Conservation (phyloP, 2,113 vertebrate genomes). For the Seriola aureovittata region DNA sequence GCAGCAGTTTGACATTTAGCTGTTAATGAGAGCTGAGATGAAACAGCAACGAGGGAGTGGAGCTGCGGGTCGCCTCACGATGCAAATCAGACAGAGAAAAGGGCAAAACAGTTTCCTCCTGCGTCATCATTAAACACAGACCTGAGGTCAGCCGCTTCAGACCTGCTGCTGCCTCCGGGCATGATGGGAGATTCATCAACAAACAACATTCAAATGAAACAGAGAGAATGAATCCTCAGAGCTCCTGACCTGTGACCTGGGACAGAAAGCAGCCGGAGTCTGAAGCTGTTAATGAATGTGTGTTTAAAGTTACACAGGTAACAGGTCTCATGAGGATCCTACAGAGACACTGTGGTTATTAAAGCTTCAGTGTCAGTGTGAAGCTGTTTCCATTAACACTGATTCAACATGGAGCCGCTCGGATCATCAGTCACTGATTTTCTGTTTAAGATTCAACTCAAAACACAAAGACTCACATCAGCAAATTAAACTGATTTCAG, state of each 20-base stretch:
- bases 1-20: conserved; percentile 57
- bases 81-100: conserved; percentile 56
- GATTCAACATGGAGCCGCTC: no score
- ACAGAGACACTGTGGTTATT: no score
- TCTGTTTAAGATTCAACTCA: no score
- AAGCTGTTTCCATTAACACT: no score
- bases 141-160: background rate
- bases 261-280: conserved; percentile 20
- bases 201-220: background rate
- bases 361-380: no score
- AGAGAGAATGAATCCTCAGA: background rate
- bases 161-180: background rate
- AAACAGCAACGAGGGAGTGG: conserved; percentile 31
- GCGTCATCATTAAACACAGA: conserved; percentile 39
- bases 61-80: conserved; percentile 33
- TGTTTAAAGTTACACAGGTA: background rate
- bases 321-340: background rate
- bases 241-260: conserved; percentile 27
- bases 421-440: no score
- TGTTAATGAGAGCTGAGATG: conserved; percentile 62
- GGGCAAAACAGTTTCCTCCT: conserved; percentile 45
- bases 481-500: no score
- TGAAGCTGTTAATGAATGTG: conserved; percentile 6
- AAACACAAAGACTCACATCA: no score
- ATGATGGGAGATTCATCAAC: conserved; percentile 4